Base-by-base conservation (phyloP, 2,113 vertebrate species). In the Aegithalos caudatus region DNA sequence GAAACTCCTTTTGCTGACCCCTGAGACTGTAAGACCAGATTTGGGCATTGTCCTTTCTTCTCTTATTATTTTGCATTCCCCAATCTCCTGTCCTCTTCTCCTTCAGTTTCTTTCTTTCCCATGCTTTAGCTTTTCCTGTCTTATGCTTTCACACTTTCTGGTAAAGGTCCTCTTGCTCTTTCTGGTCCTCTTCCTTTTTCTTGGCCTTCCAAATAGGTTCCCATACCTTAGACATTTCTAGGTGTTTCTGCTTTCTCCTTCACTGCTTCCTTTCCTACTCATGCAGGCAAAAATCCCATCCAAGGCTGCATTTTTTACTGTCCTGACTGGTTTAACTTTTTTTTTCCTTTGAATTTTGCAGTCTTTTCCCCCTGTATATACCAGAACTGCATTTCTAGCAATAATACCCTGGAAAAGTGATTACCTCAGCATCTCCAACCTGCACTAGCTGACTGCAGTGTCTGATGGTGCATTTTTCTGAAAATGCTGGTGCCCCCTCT, bases 341-440 rank as follows among this genome's bases (percentile, higher is more conserved):
- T 57, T 23, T 57, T 82, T 40, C 38, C 61, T 90, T 84, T 58
- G 62, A 73, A 54, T 88, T 71, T 81, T 88, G 47, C 72, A 86
- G 47, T 31, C 29, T 89, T 91, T 89, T 24, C 2, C 44, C 16
- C 29, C 28, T 66, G 4, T 48, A 62, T 85, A 29, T 15, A 78
- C 29, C 54, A 81, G 57, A 94, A 72, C 61, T 84, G 83, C 81
- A 81, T 86, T 95, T 92, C 61, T 76, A 86, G 83, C 89, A 95
- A 78, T 81, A 95, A 84, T 76, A 74, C 33, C 40, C 62, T 19
- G 4, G 31, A 57, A 67, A 91, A 91, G 77, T 79, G 44, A 78
- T 92, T 57, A 84, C 44, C 69, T 95, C 91, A 92, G 83, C 37
- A 0, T 85, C 69, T 94, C 61, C 77, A 91, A 37, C 73, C 54